Evolutionary conservation across 2,888 invertebrate genomes (phyloP).

Genomic region (Nezara viridula): DNA sequence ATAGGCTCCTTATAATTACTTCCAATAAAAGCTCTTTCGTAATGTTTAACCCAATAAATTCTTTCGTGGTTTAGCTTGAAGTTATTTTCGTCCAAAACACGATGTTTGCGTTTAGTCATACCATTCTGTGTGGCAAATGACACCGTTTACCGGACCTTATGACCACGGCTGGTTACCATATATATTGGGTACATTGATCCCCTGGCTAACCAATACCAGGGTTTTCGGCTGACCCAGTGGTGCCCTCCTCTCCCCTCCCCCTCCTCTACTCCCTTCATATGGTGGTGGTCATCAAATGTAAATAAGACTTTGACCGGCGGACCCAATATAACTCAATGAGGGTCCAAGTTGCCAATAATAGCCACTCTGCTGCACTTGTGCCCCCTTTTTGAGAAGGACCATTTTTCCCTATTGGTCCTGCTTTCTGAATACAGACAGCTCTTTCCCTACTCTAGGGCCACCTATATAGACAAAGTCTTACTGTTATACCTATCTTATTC

Average conservation of each 20-base stretch:
- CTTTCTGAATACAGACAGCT: neutral
- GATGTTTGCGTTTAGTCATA: neutral
- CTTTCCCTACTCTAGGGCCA: neutral
- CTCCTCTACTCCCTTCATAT: no score
- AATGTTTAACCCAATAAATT: neutral
- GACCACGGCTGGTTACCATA: neutral
- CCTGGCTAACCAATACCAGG: neutral
- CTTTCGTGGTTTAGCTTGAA: neutral
- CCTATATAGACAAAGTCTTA: neutral
- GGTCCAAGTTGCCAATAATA: conserved; percentile 17
- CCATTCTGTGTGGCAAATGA: neutral
- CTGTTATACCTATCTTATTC: neutral
- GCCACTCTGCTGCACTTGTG: conserved; percentile 9
- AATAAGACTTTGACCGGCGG: conserved; percentile 4
- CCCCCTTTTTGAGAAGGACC: neutral
- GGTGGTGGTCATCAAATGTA: conserved; percentile 53
- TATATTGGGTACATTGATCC: neutral
- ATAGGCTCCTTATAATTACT: neutral
- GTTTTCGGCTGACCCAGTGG: neutral
- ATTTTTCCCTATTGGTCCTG: neutral
- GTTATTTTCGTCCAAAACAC: neutral
- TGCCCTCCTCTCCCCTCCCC: neutral
- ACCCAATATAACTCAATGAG: conserved; percentile 49
- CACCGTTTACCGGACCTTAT: neutral
- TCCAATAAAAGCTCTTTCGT: neutral